These are phyloP conservation scores for Globodera ellingtonae DNA, from an alignment of 1,140 invertebrate genomes.

Conservation along the genomic window DNA sequence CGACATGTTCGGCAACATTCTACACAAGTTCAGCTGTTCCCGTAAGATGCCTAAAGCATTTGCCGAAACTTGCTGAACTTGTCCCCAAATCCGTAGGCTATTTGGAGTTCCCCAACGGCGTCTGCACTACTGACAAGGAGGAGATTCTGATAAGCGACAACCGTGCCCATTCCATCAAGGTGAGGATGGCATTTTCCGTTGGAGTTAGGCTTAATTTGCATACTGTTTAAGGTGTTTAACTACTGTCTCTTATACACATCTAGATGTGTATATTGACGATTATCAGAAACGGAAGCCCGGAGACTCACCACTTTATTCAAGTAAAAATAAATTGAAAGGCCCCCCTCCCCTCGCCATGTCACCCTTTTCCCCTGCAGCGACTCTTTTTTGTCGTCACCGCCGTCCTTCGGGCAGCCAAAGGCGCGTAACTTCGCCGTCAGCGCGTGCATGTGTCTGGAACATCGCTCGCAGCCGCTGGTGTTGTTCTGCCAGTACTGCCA, in stretches of 20 bases:
- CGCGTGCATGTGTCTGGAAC: constrained; percentile 33
- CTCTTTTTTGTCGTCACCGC: background rate
- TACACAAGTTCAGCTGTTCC: constrained; percentile 96
- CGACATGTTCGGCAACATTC: constrained; percentile 90
- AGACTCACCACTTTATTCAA: no score
- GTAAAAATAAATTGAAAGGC: background rate
- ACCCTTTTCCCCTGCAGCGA: background rate
- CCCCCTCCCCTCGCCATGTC: background rate
- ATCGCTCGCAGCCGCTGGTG: constrained; percentile 80
- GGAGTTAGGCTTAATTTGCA: no score
- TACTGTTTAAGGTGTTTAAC: constrained; percentile 78
- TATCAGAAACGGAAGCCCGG: no score
- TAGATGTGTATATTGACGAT: no score
- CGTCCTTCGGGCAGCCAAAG: constrained; percentile 8
- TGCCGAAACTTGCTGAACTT: background rate
- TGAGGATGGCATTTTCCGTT: constrained; percentile 11
- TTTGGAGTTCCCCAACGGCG: constrained; percentile 98
- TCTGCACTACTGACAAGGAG: constrained; percentile 97
- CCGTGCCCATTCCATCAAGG: constrained; percentile 95
- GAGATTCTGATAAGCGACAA: constrained; percentile 99
- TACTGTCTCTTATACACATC: no score
- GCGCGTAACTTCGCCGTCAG: background rate
- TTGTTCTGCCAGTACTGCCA: constrained; percentile 88
- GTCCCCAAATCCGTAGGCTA: constrained; percentile 68
- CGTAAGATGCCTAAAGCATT: constrained; percentile 68